phyloP scores from a whole-genome alignment of 2,113 vertebrate species.

The Mixornis gularis region DNA sequence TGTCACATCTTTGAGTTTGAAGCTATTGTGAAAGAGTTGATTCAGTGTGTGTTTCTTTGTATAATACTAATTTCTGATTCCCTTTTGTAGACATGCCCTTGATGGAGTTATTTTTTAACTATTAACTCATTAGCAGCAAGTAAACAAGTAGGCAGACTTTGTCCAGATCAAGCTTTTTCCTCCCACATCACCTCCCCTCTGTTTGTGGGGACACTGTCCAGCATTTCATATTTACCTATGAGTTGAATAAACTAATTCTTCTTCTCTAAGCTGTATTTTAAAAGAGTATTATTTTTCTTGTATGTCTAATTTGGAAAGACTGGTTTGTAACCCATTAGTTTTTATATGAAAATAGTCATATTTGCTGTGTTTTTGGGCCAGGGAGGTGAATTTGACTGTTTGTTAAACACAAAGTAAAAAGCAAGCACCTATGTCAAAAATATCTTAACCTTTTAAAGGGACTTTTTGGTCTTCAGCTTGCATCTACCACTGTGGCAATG shows the following conservation, averaged over 20 bases:
- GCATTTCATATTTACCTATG: background rate
- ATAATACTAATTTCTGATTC: background rate
- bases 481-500: background rate
- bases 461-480: background rate
- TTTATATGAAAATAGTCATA: background rate
- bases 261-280: background rate
- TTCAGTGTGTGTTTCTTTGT: background rate
- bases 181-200: background rate
- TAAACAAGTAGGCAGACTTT: conserved; percentile 61
- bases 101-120: conserved; percentile 57
- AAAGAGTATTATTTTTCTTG: background rate
- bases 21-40: background rate
- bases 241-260: background rate
- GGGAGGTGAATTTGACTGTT: background rate
- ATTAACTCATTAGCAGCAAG: conserved; percentile 28
- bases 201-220: background rate
- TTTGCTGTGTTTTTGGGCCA: background rate
- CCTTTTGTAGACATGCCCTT: conserved; percentile 15
- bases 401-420: background rate
- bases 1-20: background rate
- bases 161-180: background rate
- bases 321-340: background rate
- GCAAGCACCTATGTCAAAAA: background rate
- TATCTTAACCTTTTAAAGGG: background rate
- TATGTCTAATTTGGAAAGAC: background rate